Evolutionary conservation across 2,113 vertebrate species (phyloP).

Genomic region (Macaca fascicularis): DNA sequence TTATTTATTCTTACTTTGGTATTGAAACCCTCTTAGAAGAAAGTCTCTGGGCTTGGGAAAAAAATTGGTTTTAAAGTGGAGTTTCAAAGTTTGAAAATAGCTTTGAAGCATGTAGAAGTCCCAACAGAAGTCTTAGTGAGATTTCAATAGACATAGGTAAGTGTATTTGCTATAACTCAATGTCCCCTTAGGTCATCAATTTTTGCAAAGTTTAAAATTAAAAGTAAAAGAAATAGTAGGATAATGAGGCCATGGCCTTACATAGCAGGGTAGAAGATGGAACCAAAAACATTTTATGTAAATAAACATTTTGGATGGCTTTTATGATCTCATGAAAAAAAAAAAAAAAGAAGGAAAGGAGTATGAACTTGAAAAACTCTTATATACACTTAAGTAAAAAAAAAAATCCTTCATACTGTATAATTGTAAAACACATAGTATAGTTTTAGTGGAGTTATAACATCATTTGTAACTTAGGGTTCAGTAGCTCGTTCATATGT

Average conservation of each 20-base stretch:
- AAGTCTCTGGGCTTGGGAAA: neutral
- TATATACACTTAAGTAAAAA: neutral
- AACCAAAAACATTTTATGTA: neutral
- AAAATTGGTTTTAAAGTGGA: constrained; percentile 7
- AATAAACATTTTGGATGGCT: neutral
- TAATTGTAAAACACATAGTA: neutral
- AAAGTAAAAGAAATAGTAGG: neutral
- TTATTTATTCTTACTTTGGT: neutral
- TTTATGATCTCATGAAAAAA: neutral
- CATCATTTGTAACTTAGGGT: neutral
- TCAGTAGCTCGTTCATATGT: neutral
- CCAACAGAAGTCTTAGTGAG: neutral
- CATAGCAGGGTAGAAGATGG: neutral
- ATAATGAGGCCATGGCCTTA: neutral
- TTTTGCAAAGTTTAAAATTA: constrained; percentile 5
- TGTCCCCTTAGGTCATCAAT: neutral
- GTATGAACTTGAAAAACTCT: neutral
- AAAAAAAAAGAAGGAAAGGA: neutral
- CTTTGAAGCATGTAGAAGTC: neutral
- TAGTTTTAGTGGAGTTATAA: neutral
- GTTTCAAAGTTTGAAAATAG: neutral
- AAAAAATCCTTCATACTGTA: neutral
- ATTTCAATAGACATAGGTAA: neutral
- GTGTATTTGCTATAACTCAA: neutral
- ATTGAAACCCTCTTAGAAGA: neutral